These are phyloP conservation scores for Lampris incognitus DNA, from an alignment of 2,113 vertebrate genomes.

Conservation along the genomic window DNA sequence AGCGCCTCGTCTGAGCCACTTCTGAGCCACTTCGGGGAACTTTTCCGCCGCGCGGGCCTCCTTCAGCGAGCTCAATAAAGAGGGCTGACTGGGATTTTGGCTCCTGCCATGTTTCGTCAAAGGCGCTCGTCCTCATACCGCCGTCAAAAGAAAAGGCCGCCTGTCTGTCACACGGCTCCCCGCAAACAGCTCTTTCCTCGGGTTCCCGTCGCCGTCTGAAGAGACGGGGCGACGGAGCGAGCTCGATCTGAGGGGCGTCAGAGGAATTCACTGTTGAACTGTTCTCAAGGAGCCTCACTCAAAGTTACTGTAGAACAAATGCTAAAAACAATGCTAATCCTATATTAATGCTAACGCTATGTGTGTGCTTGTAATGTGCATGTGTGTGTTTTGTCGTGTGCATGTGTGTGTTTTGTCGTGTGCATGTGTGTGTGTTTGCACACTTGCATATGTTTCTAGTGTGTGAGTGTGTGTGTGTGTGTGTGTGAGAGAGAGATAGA, in stretches of 20 bases:
- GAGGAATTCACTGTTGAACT: conserved; percentile 20
- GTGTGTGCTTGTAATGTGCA: not conserved
- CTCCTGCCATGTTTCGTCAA: conserved; percentile 79
- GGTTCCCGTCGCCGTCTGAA: conserved; percentile 28
- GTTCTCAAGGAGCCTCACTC: not conserved
- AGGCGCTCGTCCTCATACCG: conserved; percentile 66
- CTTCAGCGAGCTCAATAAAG: conserved; percentile 71
- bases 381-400: not conserved
- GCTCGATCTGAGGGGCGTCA: not conserved
- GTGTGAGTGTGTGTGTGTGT: conserved; percentile 10
- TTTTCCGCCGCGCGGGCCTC: conserved; percentile 65
- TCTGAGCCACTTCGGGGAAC: conserved; percentile 77
- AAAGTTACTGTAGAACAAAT: not conserved
- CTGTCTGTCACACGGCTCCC: conserved; percentile 55
- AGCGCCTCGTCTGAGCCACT: conserved; percentile 73
- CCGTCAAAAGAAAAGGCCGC: conserved; percentile 31
- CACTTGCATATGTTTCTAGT: not conserved
- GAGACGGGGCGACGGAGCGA: conserved; percentile 35
- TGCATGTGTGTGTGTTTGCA: conserved; percentile 12
- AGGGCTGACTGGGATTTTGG: conserved; percentile 73
- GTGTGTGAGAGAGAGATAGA: conserved; percentile 13
- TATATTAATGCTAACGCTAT: no score
- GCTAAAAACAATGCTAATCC: no score
- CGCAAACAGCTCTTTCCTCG: conserved; percentile 34
- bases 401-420: conserved; percentile 1